Percentiles rank a stretch among this genome's conserved stretches.
Conservation (phyloP, 2,797 vertebrate genomes). For the Mormyrops attenuatus region DNA sequence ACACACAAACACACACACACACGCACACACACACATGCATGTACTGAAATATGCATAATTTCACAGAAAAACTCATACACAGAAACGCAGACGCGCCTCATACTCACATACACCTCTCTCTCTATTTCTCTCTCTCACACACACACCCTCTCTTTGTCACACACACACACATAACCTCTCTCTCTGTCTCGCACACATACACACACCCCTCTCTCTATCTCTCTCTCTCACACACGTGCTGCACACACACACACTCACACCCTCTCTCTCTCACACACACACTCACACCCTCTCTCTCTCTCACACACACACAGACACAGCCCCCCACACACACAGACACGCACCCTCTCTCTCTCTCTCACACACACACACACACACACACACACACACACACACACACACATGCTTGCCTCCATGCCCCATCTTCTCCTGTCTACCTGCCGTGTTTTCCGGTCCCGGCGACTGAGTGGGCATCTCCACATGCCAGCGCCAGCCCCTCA, state of each 20-base stretch:
- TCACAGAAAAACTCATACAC: constrained; percentile 3
- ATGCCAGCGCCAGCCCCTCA: constrained; percentile 18
- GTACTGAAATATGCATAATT: neutral
- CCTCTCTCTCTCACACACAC: neutral
- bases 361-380: neutral
- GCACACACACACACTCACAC: no score
- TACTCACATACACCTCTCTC: neutral
- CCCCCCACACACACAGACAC: no score
- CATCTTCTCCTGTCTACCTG: neutral
- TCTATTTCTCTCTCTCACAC: neutral
- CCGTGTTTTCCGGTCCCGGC: neutral
- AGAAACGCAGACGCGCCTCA: constrained; percentile 16
- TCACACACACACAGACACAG: no score
- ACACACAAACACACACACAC: neutral
- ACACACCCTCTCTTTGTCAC: neutral
- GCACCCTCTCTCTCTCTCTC: neutral
- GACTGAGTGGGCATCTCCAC: neutral
- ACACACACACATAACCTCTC: neutral
- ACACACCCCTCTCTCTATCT: neutral
- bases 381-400: neutral
- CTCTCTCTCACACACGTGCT: neutral
- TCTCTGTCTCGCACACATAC: neutral
- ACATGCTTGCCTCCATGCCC: neutral
- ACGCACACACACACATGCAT: neutral
- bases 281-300: neutral